These are phyloP conservation scores for Enhydra lutris DNA, from an alignment of 2,113 vertebrate genomes.

Conservation along the genomic window DNA sequence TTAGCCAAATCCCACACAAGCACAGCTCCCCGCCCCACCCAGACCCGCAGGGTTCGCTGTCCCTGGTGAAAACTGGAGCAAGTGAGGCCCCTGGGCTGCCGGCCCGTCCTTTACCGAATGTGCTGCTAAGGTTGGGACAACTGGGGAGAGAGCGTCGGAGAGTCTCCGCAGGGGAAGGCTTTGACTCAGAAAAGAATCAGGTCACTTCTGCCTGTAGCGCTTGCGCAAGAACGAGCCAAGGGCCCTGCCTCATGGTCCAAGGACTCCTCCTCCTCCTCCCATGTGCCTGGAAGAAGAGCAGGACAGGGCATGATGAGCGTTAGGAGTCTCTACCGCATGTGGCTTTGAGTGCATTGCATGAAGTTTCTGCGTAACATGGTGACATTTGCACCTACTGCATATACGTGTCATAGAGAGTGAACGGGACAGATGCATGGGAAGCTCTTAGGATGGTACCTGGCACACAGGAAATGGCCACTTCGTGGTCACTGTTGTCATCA, in stretches of 20 bases:
- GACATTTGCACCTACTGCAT: fast-evolving
- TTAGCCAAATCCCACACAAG: fast-evolving
- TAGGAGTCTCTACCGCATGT: not conserved
- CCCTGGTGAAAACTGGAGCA: not conserved
- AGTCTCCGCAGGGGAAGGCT: too few species aligned
- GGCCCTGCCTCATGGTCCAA: not conserved
- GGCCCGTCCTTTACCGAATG: not conserved
- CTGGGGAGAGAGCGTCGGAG: not conserved
- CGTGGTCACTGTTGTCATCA: too few species aligned
- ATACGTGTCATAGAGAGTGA: not conserved
- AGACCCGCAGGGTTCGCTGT: not conserved
- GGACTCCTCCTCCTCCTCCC: fast-evolving
- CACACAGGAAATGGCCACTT: not conserved
- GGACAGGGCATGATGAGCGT: too few species aligned
- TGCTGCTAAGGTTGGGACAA: not conserved
- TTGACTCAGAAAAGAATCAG: not conserved
- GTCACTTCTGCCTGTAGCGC: not conserved
- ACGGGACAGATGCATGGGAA: not conserved
- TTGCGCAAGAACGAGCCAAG: fast-evolving
- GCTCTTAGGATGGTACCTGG: not conserved
- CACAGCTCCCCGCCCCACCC: not conserved
- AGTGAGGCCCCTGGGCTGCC: not conserved
- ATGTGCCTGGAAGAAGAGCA: not conserved
- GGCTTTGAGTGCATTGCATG: not conserved
- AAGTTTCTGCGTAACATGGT: not conserved